Evolutionary conservation across 2,113 vertebrate genomes (phyloP), one percentile per base, ranked within the genome.

Genomic region (Neopipo cinnamomea): DNA sequence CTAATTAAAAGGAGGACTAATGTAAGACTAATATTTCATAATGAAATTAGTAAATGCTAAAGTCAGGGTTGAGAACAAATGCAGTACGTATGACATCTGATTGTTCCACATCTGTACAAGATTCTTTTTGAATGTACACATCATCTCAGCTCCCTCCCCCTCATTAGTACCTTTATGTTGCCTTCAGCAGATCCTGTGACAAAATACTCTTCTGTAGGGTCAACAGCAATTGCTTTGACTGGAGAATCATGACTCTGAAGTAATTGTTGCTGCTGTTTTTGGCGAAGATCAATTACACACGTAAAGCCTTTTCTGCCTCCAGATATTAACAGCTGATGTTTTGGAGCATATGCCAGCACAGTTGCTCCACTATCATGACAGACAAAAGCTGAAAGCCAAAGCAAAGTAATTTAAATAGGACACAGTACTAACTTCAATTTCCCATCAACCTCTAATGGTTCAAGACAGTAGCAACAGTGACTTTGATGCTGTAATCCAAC

Each of bases 191-290:
- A 99, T 91, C 99, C 99, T 46, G 99, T 99, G 96, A 99, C 98
- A 91, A 99, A 99, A 95, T 99, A 99, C 93, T 98, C 98, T 96
- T 99, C 99, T 3, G 98, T 98, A 80, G 98, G 97, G 96, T 99
- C 98, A 31, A 99, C 96, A 56, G 99, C 98, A 97, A 99, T 98
- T 3, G 99, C 99, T 98, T 99, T 99, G 74, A 99, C 97, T 24
- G 99, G 98, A 8, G 99, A 99, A 97, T 99, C 99, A 62, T 99
- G 99, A 85, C 99, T 99, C 98, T 99, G 99, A 95, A 99, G 99
- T 94, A 98, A 98, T 80, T 99, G 99, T 5, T 98, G 98, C 94
- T 99, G 99, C 58, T 98, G 98, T 92, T 98, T 97, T 95, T 99
- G 99, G 13, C 97, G 96, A 80, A 99, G 98, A 97, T 99, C 99